phyloP scores from a whole-genome alignment of 2,797 vertebrate species.

The Aldrovandia affinis region DNA sequence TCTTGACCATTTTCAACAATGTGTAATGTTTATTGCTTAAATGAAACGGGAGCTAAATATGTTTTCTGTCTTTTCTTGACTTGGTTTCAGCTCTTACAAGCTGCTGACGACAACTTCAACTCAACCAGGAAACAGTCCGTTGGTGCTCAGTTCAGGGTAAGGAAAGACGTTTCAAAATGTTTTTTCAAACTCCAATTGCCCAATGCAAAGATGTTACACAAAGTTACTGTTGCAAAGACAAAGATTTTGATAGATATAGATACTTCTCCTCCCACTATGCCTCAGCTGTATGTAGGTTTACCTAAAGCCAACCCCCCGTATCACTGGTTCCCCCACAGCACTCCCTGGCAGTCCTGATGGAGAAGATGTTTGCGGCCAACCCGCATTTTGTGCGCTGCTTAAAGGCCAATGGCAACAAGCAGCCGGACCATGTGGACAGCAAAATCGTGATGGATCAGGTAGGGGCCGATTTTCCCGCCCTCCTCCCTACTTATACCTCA shows the following conservation, averaged over 20 bases:
- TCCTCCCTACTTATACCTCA: no score
- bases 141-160: conserved; percentile 74
- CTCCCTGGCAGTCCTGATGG: conserved; percentile 75
- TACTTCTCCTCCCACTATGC: no score
- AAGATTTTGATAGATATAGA: not conserved
- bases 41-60: not conserved
- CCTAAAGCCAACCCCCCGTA: not conserved
- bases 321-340: conserved; percentile 54
- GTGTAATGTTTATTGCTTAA: not conserved
- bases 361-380: conserved; percentile 73
- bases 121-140: conserved; percentile 74
- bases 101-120: conserved; percentile 67
- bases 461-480: not conserved
- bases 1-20: not conserved
- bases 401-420: conserved; percentile 73
- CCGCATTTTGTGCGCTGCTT: conserved; percentile 77
- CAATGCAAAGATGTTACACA: no score
- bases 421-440: conserved; percentile 64
- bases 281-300: no score
- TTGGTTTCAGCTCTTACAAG: conserved; percentile 45
- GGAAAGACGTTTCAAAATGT: not conserved
- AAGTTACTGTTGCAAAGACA: no score
- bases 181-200: not conserved
- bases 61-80: not conserved
- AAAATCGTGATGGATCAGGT: conserved; percentile 73